Evolutionary conservation across 2,113 vertebrate genomes (phyloP), one percentile per base, ranked within the genome.

Genomic region (Pogonocichla stellata): DNA sequence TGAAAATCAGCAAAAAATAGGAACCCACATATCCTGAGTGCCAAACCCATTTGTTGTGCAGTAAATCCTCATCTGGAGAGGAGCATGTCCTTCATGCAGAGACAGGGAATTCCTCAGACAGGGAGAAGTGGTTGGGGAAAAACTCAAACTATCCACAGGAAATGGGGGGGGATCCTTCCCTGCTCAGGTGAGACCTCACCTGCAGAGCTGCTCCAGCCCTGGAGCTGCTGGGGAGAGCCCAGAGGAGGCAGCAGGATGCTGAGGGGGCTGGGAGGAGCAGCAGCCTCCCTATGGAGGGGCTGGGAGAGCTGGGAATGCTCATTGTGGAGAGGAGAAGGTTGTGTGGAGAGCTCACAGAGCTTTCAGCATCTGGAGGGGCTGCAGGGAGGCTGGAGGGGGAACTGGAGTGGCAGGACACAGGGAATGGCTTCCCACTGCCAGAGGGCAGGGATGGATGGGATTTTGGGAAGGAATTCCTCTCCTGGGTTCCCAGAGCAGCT

Each of bases 391-490:
- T 45, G 43, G 18, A 69, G 53, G 19, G 72, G n/a, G 54, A 45
- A 2, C 26, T 60, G 64, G 16, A 69, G 64, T 6, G 83, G 12
- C 47, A 48, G 38, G 54, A 53, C 8, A 4, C 48, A 1, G 4
- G 19, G 45, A 69, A 28, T 33, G 33, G 26, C 3, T 6, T 43
- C 28, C 7, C 25, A 36, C 0, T 48, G 66, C 3, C 36, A 22
- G 17, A 26, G 86, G 18, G 20, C 9, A 50, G 66, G 18, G 5
- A 0, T 36, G 1, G 33, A 0, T 33, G 42, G 77, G 43, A n/a
- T 24, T 0, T 26, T 24, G 23, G 67, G 69, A 1, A 29, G 28
- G 25, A 51, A 74, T 81, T 11, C 2, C 16, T 43, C 42, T 11
- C 23, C 47, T 48, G 47, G 56, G 20, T n/a, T 28, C 24, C 47